Evolutionary conservation across 2,797 vertebrate genomes (phyloP).

Genomic region (Rhynchonycteris naso): DNA sequence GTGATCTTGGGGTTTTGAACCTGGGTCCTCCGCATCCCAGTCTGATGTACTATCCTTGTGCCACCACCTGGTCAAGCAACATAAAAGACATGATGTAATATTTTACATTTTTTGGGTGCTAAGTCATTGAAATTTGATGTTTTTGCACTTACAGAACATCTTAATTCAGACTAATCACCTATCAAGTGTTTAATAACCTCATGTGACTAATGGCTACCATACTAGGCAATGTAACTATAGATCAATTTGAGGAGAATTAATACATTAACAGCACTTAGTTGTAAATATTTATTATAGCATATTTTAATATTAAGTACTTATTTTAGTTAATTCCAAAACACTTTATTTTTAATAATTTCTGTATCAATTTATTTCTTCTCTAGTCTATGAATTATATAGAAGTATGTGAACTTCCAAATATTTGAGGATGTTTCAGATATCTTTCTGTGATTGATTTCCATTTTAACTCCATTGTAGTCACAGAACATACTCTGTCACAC

Average conservation of each 20-base stretch:
- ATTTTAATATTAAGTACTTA: neutral
- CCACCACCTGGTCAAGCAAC: no score
- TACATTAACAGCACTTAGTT: neutral
- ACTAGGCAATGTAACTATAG: neutral
- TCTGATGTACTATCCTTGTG: no score
- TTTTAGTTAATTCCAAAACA: neutral
- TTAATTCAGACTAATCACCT: neutral
- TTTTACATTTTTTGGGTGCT: neutral
- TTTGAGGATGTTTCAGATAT: neutral
- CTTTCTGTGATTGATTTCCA: neutral
- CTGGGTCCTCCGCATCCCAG: no score
- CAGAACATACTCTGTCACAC: neutral
- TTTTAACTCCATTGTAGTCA: neutral
- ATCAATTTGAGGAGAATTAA: neutral
- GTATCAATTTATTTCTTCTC: neutral
- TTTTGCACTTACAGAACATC: neutral
- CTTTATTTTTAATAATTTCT: neutral
- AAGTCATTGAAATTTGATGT: neutral
- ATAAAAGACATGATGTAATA: no score
- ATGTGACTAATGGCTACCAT: neutral
- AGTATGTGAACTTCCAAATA: neutral
- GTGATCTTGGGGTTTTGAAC: no score
- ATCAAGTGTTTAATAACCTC: neutral
- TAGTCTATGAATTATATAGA: neutral
- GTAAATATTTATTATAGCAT: neutral